A percentile compares a stretch with the other conserved stretches of the same genome.
Conservation (phyloP, 2,797 vertebrate species). For the Nyctalus aviator region DNA sequence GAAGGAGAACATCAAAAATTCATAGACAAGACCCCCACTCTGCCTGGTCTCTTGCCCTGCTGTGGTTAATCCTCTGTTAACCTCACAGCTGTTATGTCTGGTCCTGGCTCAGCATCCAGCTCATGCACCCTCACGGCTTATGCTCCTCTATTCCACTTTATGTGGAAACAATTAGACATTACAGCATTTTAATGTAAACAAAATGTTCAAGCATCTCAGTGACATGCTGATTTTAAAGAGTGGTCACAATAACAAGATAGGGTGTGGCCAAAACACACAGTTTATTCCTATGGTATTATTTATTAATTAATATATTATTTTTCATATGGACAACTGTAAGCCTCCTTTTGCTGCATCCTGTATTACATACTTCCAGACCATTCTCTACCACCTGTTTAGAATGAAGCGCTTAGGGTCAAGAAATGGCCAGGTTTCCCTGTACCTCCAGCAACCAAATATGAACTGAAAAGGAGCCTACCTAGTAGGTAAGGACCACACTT, state of each 20-base stretch:
- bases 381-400: constrained; percentile 2
- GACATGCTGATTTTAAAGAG: neutral
- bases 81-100: neutral
- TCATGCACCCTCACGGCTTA: neutral
- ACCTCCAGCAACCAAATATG: neutral
- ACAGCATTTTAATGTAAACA: neutral
- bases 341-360: neutral
- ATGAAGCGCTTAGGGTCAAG: neutral
- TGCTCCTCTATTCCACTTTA: neutral
- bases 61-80: neutral
- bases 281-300: neutral
- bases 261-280: neutral
- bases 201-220: neutral
- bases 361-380: neutral
- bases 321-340: neutral
- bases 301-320: neutral
- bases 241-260: neutral
- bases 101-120: neutral
- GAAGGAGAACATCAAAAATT: neutral
- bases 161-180: constrained; percentile 33
- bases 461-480: neutral
- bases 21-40: neutral
- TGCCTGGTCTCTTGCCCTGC: neutral
- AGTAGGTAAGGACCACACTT: neutral
- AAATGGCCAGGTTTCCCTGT: neutral